These are phyloP conservation scores for Cyprinodon diabolis DNA, from an alignment of 2,797 vertebrate genomes.

Conservation along the genomic window DNA sequence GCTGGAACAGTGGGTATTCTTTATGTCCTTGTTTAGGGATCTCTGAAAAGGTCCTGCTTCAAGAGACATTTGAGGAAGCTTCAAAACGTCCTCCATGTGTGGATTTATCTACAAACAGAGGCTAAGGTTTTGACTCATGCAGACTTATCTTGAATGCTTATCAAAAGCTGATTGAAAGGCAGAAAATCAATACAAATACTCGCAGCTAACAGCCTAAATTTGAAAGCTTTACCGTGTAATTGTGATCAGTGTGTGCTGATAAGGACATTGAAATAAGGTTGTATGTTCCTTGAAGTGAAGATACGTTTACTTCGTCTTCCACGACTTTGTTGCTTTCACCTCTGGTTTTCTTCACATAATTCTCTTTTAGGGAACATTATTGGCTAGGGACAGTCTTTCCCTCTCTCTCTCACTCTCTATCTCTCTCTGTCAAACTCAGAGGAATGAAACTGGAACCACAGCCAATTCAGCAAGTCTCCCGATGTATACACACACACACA, in stretches of 20 bases:
- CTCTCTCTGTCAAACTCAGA: constrained; percentile 71
- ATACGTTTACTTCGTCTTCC: constrained; percentile 27
- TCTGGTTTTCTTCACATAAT: constrained; percentile 49
- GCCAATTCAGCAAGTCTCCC: constrained; percentile 87
- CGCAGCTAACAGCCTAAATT: neutral
- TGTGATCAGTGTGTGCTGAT: constrained; percentile 7
- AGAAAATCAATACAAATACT: constrained; percentile 5
- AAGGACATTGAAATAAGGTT: constrained; percentile 11
- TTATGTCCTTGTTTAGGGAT: too few relatives aligned
- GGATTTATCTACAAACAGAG: neutral
- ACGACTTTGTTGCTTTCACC: constrained; percentile 45
- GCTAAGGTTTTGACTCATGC: neutral
- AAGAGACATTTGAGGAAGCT: neutral
- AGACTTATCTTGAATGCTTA: neutral
- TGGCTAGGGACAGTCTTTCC: constrained; percentile 62
- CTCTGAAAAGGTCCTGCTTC: neutral
- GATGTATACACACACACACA: constrained; percentile 43
- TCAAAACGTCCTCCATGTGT: neutral
- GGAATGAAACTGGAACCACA: constrained; percentile 86
- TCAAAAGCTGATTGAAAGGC: constrained; percentile 5
- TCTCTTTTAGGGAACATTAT: constrained; percentile 73
- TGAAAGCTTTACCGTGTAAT: neutral
- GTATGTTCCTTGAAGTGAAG: constrained; percentile 8
- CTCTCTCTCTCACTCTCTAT: constrained; percentile 24
- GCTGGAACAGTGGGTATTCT: constrained; percentile 9